phyloP scores from a whole-genome alignment of 2,113 vertebrate genomes.

The Nycticebus coucang region DNA sequence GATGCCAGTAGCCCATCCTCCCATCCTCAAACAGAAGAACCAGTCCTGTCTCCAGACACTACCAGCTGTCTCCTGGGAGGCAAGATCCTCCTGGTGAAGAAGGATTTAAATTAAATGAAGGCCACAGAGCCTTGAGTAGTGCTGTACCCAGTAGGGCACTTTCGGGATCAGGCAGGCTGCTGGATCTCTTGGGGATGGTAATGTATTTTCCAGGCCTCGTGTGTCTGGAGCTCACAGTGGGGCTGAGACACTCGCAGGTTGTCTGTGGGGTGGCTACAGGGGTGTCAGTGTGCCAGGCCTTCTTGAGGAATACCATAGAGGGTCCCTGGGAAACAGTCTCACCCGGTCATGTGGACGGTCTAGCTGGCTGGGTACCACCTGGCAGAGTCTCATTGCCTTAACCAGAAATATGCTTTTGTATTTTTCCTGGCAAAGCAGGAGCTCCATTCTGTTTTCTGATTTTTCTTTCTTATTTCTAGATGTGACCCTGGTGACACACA shows the following conservation, averaged over 20 bases:
- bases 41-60: not conserved
- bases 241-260: not conserved
- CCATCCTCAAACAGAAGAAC: not conserved
- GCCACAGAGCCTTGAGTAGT: not conserved
- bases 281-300: not conserved
- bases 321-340: not conserved
- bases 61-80: not conserved
- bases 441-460: not conserved
- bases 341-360: not conserved
- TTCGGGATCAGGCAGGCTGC: not conserved
- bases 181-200: not conserved
- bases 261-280: not conserved
- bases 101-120: not conserved
- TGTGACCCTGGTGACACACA: not conserved
- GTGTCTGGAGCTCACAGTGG: not conserved
- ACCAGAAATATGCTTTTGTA: not conserved
- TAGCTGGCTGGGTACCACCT: not conserved
- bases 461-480: not conserved
- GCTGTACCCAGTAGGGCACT: not conserved
- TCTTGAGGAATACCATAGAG: not conserved
- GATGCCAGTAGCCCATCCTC: not conserved
- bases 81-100: not conserved
- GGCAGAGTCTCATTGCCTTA: not conserved
- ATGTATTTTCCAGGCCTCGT: not conserved
- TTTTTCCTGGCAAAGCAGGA: conserved; percentile 24